Percentiles rank a stretch among this genome's conserved stretches.
Evolutionary conservation across 1,140 invertebrate species (phyloP).

Genomic region (Caerostris extrusa): DNA sequence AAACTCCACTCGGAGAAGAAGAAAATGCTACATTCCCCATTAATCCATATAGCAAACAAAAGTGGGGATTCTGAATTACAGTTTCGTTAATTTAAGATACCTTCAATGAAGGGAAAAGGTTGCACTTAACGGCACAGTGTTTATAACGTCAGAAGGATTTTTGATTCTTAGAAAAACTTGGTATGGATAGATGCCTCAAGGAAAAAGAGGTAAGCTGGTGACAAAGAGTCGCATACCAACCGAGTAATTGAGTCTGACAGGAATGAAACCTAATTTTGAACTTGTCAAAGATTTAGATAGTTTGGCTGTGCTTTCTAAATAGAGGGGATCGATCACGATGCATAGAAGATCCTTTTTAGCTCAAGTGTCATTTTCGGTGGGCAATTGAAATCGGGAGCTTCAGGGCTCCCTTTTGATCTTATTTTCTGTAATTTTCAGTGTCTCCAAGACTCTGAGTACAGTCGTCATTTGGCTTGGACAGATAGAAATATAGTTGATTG

Average conservation of each 20-base stretch:
- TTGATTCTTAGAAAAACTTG: neutral
- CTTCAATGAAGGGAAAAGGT: neutral
- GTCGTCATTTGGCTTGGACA: no score
- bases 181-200: neutral
- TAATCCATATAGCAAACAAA: slow-evolving; percentile 14
- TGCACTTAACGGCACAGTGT: neutral
- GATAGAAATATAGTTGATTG: no score
- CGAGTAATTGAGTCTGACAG: slow-evolving; percentile 40
- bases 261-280: slow-evolving; percentile 63
- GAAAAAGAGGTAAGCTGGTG: slow-evolving; percentile 51
- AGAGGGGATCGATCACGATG: slow-evolving; percentile 10
- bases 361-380: slow-evolving; percentile 43
- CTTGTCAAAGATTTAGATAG: slow-evolving; percentile 39
- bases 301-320: neutral
- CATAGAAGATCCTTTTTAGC: slow-evolving; percentile 37
- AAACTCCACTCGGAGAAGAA: slow-evolving; percentile 7
- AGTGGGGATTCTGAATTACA: neutral
- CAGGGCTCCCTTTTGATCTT: slow-evolving; percentile 22
- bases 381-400: neutral
- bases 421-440: neutral
- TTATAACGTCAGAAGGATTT: neutral
- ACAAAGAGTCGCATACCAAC: slow-evolving; percentile 42
- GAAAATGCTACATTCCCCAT: slow-evolving; percentile 1
- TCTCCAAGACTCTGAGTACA: neutral
- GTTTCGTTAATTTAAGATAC: slow-evolving; percentile 15